These are phyloP conservation scores for Rhopalosiphum maidis DNA, from an alignment of 1,140 invertebrate species.

Conservation along the genomic window DNA sequence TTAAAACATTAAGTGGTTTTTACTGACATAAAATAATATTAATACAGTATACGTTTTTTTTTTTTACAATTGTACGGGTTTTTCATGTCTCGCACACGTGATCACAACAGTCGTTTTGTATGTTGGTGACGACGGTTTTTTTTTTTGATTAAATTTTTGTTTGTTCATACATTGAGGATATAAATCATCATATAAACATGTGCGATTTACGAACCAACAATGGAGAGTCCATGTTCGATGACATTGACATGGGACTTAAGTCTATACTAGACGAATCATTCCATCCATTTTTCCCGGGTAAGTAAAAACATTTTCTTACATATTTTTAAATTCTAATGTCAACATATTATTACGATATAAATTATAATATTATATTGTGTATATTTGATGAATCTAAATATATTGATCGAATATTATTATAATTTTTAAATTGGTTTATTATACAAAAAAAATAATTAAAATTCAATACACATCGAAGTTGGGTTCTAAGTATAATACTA, in stretches of 20 bases:
- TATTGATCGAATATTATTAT: neutral
- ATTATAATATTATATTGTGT: neutral
- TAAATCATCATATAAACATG: neutral
- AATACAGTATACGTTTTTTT: neutral
- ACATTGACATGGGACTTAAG: conserved; percentile 32
- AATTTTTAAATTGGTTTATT: neutral
- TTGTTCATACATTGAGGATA: neutral
- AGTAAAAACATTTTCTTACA: neutral
- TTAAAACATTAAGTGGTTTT: neutral
- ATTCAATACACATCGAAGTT: neutral
- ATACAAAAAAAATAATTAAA: neutral
- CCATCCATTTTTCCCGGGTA: conserved; percentile 31
- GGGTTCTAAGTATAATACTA: neutral
- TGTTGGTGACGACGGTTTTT: neutral
- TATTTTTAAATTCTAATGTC: neutral
- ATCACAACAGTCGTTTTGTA: neutral
- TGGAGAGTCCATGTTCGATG: conserved; percentile 28
- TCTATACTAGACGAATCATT: conserved; percentile 45
- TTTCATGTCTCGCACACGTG: neutral
- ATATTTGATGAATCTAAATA: neutral
- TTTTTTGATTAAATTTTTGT: neutral
- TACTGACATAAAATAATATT: neutral
- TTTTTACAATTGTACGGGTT: neutral
- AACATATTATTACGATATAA: neutral
- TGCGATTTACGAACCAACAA: conserved; percentile 8